Base-by-base conservation (phyloP, 2,888 invertebrate species). In the Eucera pruinosa region DNA sequence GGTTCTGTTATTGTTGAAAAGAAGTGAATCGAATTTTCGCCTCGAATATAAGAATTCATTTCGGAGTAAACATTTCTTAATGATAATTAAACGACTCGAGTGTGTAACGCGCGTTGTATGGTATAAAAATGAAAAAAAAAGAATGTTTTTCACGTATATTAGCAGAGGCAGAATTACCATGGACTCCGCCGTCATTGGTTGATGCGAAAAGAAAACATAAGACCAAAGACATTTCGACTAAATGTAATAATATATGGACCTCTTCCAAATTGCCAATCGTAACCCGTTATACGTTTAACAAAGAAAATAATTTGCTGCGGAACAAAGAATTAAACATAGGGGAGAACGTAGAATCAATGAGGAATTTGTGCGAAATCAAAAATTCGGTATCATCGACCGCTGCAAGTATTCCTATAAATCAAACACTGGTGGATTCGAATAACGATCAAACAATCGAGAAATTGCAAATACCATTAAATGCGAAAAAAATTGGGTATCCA, bases 181-280 rank as follows among this genome's bases (percentile, higher is more conserved):
- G 86, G 84, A 52, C 67, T 9, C 81, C 82, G 2, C 84, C 86
- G 3, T 48, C 80, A 3, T 52, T 79, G 9, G 23, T 52, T 25
- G 80, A 83, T 57, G 41, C 80, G 1, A 85, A 79, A 23, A 87
- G 81, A 57, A 89, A 87, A 36, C 83, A 72, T 18, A 83, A 81
- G n/a, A 13, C 66, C 13, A 89, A 86, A 61, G 86, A 89, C 15
- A 73, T 62, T 18, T 57, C 78, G 2, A 57, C 75, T 11, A 90
- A 88, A 60, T 70, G 78, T 15, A 86, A 64, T n/a, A 89, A 90
- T 33, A 86, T 91, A 45, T 89, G 90, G 88, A 84, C 86, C 25
- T 90, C 89, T 41, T 84, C 91, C 7, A 85, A 85, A 50, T 79
- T 92, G 4, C 89, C 91, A 1, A 91, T 92, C 36, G 89, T 91